Base-by-base conservation (phyloP, 2,888 invertebrate genomes). In the Luperina testacea region DNA sequence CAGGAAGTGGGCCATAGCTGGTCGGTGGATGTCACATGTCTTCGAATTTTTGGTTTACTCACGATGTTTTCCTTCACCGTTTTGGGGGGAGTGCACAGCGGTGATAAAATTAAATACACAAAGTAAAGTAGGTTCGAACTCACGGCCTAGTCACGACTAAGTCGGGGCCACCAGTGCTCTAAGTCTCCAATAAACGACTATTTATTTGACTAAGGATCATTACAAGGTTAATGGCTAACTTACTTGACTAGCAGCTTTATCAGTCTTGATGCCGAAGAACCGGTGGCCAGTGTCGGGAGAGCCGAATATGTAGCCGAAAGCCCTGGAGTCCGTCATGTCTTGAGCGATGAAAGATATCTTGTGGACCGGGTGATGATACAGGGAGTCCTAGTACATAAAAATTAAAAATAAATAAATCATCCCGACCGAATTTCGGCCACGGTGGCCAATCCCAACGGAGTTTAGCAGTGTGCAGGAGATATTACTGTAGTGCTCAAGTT, bases 321-420 rank as follows among this genome's bases (percentile, higher is more conserved):
- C 99, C 87, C 99, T 97, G 13, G 99, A 98, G 95, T 99, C 99
- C 0, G 99, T 98, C 98, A 99, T 98, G 95, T 99, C 99, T 94
- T 99, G 99, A 51, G 99, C 99, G 91, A 99, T 99, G 96, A 99
- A 99, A 65, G 99, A 99, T 93, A 99, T 99, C 97, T 99, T 99
- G 95, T 99, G 99, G 73, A 99, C 99, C 20, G 99, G 99, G 97
- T 99, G 99, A 93, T 99, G 99, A 95, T 99, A 99, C 81, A 99
- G 97, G 51, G 99, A 98, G 93, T 99, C 99, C 99, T 99, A 11
- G n/a, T 59, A 57, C 9, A 57, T 57, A 57, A 24, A 57, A 57
- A 8, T 0, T 53, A 20, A 20, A 53, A 53, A 57, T 57, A 24
- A 57, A 57, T 57, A 24, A 57, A 57, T 57, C 24, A 24, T 57